Base-by-base conservation (phyloP, 1,140 invertebrate genomes). In the Eufriesea mexicana region DNA sequence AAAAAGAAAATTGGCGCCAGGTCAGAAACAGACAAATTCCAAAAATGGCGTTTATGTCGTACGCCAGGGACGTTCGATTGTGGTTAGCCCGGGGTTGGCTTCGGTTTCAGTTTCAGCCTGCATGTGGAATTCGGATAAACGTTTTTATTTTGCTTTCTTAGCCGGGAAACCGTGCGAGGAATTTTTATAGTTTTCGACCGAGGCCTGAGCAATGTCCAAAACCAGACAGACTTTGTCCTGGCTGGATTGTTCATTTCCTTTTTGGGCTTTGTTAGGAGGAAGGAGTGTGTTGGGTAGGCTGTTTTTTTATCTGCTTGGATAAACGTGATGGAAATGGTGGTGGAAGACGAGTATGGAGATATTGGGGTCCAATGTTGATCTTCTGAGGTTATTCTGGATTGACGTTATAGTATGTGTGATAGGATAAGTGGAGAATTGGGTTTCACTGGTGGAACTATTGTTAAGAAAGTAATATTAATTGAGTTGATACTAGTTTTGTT, bases 121-220 rank as follows among this genome's bases (percentile, higher is more conserved):
- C 55, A 57, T 70, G 57, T 86, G 81, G 86, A 86, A 88, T 88
- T 84, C 45, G 84, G 86, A 87, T 86, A 77, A 87, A 87, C 78
- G 35, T 61, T 81, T 81, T 84, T 84, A 81, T 88, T 86, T 59
- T 71, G 51, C 81, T 84, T 72, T 76, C 67, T 70, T 74, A 16
- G 16, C 64, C 79, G 83, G 72, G 85, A 88, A 88, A 87, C 66
- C 87, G 85, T 87, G 83, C 35, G 64, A 55, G 87, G 85, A 88
- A 88, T 88, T 87, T 87, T 88, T 86, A 88, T 88, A 64, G 72
- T 79, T 59, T 62, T 57, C 49, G 51, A 75, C 67, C 57, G 70
- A 54, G 54, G 79, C 42, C 71, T 35, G 68, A n/a, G 49, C 47
- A n/a, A 49, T n/a, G 68, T 45, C 62, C 62, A 73, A 75, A 86